Percentiles rank a stretch among this genome's conserved stretches.
These are phyloP conservation scores for Astropecten irregularis DNA, from an alignment of 53 echinoderm and acorn worm species.

Conservation along the genomic window DNA sequence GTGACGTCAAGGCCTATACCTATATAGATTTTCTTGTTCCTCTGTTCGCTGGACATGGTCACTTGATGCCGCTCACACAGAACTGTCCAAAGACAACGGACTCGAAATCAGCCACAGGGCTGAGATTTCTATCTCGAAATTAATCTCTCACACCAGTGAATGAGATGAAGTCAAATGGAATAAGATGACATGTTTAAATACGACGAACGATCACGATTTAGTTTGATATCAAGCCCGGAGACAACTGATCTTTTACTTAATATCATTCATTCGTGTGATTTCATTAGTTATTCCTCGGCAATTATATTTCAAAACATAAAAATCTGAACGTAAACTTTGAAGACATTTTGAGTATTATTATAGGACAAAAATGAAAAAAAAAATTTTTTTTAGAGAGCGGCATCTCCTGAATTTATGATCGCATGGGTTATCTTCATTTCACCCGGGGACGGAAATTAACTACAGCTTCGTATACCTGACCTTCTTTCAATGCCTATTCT, in stretches of 20 bases:
- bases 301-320: neutral
- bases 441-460: slow-evolving; percentile 15
- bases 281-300: neutral
- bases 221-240: neutral
- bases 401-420: neutral
- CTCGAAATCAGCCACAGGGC: too few species aligned
- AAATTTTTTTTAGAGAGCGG: neutral
- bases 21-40: too few species aligned
- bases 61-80: too few species aligned
- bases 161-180: too few species aligned
- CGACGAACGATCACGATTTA: too few species aligned
- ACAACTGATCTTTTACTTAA: neutral
- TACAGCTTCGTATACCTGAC: slow-evolving; percentile 12
- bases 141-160: too few species aligned
- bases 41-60: too few species aligned
- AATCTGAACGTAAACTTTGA: neutral
- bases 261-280: neutral
- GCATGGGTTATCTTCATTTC: neutral
- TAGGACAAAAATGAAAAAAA: neutral
- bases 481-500: neutral
- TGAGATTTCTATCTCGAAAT: too few species aligned
- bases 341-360: neutral
- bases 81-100: too few species aligned
- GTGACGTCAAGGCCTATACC: too few species aligned
- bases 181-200: too few species aligned